phyloP scores from a whole-genome alignment of 2,888 invertebrate species.

The Crossocerus cetratus region DNA sequence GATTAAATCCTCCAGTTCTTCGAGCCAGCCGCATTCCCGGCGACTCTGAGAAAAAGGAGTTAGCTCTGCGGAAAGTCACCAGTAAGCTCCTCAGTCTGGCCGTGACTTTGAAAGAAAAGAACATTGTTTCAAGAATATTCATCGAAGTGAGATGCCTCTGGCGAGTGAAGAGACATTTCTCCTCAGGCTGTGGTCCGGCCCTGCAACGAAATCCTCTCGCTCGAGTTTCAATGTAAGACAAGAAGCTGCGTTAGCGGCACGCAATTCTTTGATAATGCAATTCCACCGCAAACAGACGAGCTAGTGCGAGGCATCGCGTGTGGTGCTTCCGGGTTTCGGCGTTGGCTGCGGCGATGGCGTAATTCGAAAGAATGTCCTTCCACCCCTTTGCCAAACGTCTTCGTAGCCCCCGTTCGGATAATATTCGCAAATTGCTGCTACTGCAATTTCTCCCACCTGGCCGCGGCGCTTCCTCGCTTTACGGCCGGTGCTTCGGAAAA shows the following conservation, averaged over 20 bases:
- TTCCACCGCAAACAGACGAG: constrained; percentile 34
- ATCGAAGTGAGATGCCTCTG: too few relatives aligned
- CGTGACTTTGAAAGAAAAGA: too few relatives aligned
- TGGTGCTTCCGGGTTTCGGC: neutral
- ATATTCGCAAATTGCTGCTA: constrained; percentile 61
- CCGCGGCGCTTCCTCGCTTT: constrained; percentile 35
- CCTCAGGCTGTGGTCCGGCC: too few relatives aligned
- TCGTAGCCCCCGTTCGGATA: constrained; percentile 47
- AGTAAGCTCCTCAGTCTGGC: too few relatives aligned
- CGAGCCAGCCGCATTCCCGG: constrained; percentile 45
- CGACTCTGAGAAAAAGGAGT: constrained; percentile 38
- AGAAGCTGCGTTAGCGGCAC: neutral
- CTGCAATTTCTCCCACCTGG: constrained; percentile 59
- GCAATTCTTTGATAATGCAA: constrained; percentile 50
- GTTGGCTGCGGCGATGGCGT: constrained; percentile 28
- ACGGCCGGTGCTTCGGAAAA: constrained; percentile 43
- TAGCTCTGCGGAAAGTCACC: too few relatives aligned
- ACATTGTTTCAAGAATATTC: too few relatives aligned
- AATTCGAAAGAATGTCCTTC: constrained; percentile 54
- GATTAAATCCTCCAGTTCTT: constrained; percentile 48
- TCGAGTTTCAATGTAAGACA: too few relatives aligned
- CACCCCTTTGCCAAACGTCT: constrained; percentile 55
- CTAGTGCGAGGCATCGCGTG: neutral
- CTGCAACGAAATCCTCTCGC: too few relatives aligned
- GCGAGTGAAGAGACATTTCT: too few relatives aligned